Evolutionary conservation across 2,888 invertebrate genomes (phyloP), one percentile per base, ranked within the genome.

Genomic region (Arctia plantaginis): DNA sequence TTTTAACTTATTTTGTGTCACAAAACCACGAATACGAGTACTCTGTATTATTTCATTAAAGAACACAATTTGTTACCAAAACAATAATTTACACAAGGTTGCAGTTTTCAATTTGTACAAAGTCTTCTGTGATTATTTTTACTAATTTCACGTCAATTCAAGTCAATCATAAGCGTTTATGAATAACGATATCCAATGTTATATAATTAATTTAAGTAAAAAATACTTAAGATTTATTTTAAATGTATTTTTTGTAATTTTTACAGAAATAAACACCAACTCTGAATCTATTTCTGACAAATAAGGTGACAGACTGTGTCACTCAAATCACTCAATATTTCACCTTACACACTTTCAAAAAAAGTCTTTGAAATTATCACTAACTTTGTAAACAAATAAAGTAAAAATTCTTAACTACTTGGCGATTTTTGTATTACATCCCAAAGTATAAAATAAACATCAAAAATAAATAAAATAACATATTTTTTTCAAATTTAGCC

Each of bases 1-100:
- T 41, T 39, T 83, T 41, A 18, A 33, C 13, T 66, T 39, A 66
- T 55, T 69, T 59, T 35, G 47, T 18, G 30, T 30, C 18, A 30
- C 44, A 65, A 47, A 39, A 30, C 44, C 44, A 7, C 51, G n/a
- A 69, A 1, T 23, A 51, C 30, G 35, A 69, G 30, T 13, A 51
- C 23, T 47, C 27, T 41, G 20, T 12, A 39, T 62, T 39, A 62
- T 8, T 62, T 62, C 7, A 30, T 15, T 30, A 18, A 59, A 62
- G n/a, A 41, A 62, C 69, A n/a, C 18, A 41, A 35, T 35, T 23
- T 6, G n/a, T 39, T 41, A 66, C 41, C 15, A 66, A 66, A 66
- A 66, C 41, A 39, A 41, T 12, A 23, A 30, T 62, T 65, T 23
- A 65, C 35, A 65, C 18, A 7, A 23, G 20, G 6, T 20, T 27